These are phyloP conservation scores for Drosophila ogumai DNA, from an alignment of 1,140 invertebrate genomes.

Conservation along the genomic window DNA sequence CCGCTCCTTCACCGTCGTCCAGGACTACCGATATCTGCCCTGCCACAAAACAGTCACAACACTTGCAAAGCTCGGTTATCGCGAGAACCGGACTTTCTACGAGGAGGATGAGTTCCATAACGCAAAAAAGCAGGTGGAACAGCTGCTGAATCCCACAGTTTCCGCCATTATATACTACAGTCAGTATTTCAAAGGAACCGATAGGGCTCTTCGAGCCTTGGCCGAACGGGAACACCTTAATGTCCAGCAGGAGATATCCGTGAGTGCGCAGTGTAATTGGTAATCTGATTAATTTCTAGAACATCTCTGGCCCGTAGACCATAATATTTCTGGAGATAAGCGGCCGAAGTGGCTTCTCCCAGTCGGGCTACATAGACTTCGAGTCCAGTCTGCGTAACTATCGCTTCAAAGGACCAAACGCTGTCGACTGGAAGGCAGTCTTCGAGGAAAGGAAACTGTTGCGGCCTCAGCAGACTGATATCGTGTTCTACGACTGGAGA, in stretches of 20 bases:
- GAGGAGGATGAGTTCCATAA: slow-evolving; percentile 46
- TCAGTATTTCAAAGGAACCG: slow-evolving; percentile 32
- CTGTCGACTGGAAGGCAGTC: slow-evolving; percentile 57
- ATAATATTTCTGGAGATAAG: slow-evolving; percentile 66
- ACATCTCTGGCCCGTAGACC: slow-evolving; percentile 33
- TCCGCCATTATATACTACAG: slow-evolving; percentile 14
- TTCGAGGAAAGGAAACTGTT: slow-evolving; percentile 42
- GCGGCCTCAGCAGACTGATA: slow-evolving; percentile 44
- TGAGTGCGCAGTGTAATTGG: not conserved
- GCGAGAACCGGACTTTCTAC: slow-evolving; percentile 28
- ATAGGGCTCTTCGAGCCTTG: slow-evolving; percentile 34
- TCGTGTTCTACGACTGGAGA: slow-evolving; percentile 64
- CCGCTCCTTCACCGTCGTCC: slow-evolving; percentile 33
- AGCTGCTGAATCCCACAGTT: slow-evolving; percentile 37
- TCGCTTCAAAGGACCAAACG: slow-evolving; percentile 23
- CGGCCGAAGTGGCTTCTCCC: slow-evolving; percentile 52
- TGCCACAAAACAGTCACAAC: slow-evolving; percentile 2
- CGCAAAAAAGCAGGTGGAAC: slow-evolving; percentile 3
- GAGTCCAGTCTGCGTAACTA: slow-evolving; percentile 53
- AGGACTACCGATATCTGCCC: slow-evolving; percentile 54
- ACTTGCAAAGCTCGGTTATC: slow-evolving; percentile 53
- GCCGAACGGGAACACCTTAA: slow-evolving; percentile 44
- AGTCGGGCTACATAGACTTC: slow-evolving; percentile 72
- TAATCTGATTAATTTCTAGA: no score
- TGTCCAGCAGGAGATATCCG: slow-evolving; percentile 54